Evolutionary conservation across 2,113 vertebrate species (phyloP), one percentile per base, ranked within the genome.

Genomic region (Anarhynchus alexandrinus): DNA sequence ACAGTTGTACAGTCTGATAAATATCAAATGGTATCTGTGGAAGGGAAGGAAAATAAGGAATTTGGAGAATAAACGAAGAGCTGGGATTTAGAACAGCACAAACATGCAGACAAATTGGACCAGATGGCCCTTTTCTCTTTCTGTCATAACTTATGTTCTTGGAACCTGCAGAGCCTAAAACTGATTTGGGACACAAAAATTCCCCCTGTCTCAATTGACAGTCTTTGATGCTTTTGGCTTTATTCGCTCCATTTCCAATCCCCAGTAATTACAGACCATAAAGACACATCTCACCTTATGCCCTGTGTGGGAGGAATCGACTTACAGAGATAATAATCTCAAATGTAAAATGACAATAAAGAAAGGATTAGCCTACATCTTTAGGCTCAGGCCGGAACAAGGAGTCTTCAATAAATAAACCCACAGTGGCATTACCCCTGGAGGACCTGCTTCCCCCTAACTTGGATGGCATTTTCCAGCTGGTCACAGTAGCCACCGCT

Each of bases 81-180:
- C 27, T 84, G 51, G 55, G 52, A 57, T 79, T 87, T 81, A 80
- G 81, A 94, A 85, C n/a, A 90, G 66, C 40, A 61, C 54, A 94
- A 87, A 96, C 51, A 86, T 38, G 51, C 40, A 86, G 77, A 73
- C 59, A 88, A 96, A 96, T 72, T 89, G 79, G 64, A 90, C 93
- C 97, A 96, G 97, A 95, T 96, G 95, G 92, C 67, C 70, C 62
- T 93, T 88, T 88, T 95, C 87, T 88, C 55, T 90, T 92, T 91
- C 77, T 88, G 88, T 78, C 86, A 64, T 96, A 95, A 89, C 71
- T 96, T 95, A 93, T n/a, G 55, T 93, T 94, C 93, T 91, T 97
- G 93, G 90, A 95, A 93, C 74, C 80, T 85, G 70, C 54, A 74
- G 58, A 97, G 81, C 42, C 76, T 84, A 92, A 96, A 96, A 95